Conservation (phyloP, 2,888 invertebrate genomes). For the Drosophila incognita region DNA sequence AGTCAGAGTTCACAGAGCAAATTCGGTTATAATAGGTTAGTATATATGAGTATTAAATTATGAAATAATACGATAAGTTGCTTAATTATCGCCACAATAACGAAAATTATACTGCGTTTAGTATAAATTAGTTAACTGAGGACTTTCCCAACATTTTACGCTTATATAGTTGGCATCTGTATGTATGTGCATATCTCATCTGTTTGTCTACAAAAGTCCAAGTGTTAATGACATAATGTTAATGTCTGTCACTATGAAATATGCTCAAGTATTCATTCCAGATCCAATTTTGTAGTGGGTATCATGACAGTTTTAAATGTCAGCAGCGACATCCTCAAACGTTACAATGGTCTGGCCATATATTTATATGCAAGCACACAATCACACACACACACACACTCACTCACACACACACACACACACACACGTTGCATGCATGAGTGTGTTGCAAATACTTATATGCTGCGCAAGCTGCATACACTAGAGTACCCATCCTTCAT, state of each 20-base stretch:
- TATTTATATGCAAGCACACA: slow-evolving; percentile 43
- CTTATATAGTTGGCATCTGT: not conserved
- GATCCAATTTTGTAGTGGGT: slow-evolving; percentile 59
- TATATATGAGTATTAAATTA: not conserved
- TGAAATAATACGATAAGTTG: not conserved
- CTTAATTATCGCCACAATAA: not conserved
- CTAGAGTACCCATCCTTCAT: slow-evolving; percentile 67
- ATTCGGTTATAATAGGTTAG: not conserved
- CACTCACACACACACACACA: not conserved
- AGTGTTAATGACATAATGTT: slow-evolving; percentile 42
- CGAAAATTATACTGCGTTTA: not conserved
- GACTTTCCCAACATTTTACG: not conserved
- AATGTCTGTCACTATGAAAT: slow-evolving; percentile 56
- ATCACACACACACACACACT: slow-evolving; percentile 12
- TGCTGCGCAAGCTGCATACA: slow-evolving; percentile 31
- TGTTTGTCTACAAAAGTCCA: not conserved
- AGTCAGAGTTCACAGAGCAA: not conserved
- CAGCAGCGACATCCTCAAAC: slow-evolving; percentile 67
- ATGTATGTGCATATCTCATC: not conserved
- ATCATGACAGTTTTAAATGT: slow-evolving; percentile 53
- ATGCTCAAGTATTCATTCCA: slow-evolving; percentile 65
- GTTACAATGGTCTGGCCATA: slow-evolving; percentile 55
- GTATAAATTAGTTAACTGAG: not conserved
- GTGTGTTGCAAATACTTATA: slow-evolving; percentile 32
- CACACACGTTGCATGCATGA: not conserved